A percentile compares a stretch with the other conserved stretches of the same genome.
Evolutionary conservation across 2,888 invertebrate genomes (phyloP).

Genomic region (Pristionchus fissidentatus): DNA sequence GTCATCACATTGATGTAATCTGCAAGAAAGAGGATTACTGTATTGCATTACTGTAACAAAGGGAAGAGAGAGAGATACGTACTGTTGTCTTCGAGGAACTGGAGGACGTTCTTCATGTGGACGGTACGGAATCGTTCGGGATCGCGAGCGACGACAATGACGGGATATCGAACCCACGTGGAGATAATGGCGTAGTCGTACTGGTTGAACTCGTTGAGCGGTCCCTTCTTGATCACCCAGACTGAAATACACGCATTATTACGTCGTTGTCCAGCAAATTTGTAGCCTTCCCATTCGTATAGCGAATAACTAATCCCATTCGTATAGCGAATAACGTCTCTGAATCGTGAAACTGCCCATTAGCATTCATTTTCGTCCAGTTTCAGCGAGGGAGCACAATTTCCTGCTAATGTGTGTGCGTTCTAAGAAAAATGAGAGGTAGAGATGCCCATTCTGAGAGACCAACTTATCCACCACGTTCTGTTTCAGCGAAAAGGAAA

Average conservation of each 20-base stretch:
- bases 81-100: conserved; percentile 76
- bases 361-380: neutral
- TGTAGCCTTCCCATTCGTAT: neutral
- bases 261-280: too few relatives aligned
- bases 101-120: conserved; percentile 75
- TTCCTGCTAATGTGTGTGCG: neutral
- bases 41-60: neutral
- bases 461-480: too few relatives aligned
- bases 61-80: conserved; percentile 50
- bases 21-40: conserved; percentile 54
- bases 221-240: conserved; percentile 76
- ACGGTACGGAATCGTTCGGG: conserved; percentile 72
- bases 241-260: conserved; percentile 63
- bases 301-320: neutral
- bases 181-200: conserved; percentile 75
- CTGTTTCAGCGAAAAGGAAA: neutral
- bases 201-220: conserved; percentile 76
- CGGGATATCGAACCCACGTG: conserved; percentile 74
- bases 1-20: conserved; percentile 76
- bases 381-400: neutral
- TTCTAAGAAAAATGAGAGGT: conserved; percentile 3
- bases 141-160: conserved; percentile 75
- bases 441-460: too few relatives aligned
- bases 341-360: too few relatives aligned
- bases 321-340: neutral